Evolutionary conservation across 2,113 vertebrate genomes (phyloP).

Genomic region (Barnardius zonarius): DNA sequence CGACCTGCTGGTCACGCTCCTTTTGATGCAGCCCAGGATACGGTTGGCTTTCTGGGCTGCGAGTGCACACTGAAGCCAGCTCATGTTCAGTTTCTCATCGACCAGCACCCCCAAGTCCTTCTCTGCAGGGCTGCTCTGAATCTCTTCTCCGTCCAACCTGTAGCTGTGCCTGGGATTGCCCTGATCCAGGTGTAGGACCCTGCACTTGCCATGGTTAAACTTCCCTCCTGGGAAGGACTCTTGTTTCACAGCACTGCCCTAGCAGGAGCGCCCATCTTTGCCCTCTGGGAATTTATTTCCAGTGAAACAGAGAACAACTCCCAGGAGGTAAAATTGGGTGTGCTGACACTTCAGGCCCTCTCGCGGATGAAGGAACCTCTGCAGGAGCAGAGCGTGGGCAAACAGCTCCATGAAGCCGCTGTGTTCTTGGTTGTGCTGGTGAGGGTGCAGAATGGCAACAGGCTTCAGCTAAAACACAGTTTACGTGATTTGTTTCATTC

Average conservation of each 20-base stretch:
- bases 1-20: no score
- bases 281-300: background rate
- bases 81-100: no score
- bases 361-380: background rate
- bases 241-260: no score
- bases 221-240: background rate
- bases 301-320: background rate
- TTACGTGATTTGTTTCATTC: rapidly evolving
- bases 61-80: no score
- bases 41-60: no score
- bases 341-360: background rate
- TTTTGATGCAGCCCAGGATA: no score
- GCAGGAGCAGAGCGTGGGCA: background rate
- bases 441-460: background rate
- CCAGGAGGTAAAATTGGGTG: no score
- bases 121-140: background rate
- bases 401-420: rapidly evolving
- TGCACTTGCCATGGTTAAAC: background rate
- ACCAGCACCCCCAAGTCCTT: no score
- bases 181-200: background rate
- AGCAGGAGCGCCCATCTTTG: background rate
- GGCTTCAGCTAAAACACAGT: background rate
- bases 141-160: background rate
- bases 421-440: no score
- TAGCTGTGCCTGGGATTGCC: background rate